phyloP scores from a whole-genome alignment of 2,888 invertebrate genomes.

The Proisotoma minuta region DNA sequence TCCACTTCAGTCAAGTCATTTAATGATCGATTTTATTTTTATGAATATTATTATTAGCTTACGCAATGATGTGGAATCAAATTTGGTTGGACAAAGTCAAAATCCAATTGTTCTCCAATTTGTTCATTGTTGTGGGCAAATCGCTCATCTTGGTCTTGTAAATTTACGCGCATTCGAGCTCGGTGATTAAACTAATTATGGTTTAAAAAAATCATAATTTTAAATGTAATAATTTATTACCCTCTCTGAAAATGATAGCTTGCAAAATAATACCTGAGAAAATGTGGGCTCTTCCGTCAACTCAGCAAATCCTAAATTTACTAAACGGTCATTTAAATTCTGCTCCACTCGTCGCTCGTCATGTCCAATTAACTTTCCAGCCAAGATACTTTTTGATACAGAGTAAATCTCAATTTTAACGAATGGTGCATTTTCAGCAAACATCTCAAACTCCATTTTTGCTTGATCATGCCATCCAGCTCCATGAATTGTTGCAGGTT shows the following conservation, averaged over 20 bases:
- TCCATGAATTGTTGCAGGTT: conserved; percentile 38
- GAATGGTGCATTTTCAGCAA: conserved; percentile 19
- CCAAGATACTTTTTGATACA: conserved; percentile 67
- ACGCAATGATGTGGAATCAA: conserved; percentile 24
- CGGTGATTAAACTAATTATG: conserved; percentile 34
- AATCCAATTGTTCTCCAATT: conserved; percentile 26
- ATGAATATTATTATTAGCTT: not conserved
- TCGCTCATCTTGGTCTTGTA: conserved; percentile 27
- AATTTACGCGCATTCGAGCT: conserved; percentile 14
- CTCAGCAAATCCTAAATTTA: conserved; percentile 63
- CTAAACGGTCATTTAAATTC: conserved; percentile 52
- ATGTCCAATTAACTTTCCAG: conserved; percentile 59
- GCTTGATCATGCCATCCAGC: conserved; percentile 38
- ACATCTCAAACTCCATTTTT: conserved; percentile 21
- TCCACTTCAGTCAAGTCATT: not conserved
- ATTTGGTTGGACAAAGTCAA: conserved; percentile 22
- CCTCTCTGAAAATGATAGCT: not conserved
- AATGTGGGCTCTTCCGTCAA: conserved; percentile 68
- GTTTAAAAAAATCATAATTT: conserved; percentile 3
- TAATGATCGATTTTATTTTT: not conserved
- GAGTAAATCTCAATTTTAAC: conserved; percentile 62
- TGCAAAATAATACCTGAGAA: conserved; percentile 59
- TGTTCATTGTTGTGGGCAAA: conserved; percentile 32
- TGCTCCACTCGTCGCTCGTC: conserved; percentile 18
- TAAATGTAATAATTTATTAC: not conserved